phyloP scores from a whole-genome alignment of 2,797 vertebrate genomes.

The Delichon dasypus region DNA sequence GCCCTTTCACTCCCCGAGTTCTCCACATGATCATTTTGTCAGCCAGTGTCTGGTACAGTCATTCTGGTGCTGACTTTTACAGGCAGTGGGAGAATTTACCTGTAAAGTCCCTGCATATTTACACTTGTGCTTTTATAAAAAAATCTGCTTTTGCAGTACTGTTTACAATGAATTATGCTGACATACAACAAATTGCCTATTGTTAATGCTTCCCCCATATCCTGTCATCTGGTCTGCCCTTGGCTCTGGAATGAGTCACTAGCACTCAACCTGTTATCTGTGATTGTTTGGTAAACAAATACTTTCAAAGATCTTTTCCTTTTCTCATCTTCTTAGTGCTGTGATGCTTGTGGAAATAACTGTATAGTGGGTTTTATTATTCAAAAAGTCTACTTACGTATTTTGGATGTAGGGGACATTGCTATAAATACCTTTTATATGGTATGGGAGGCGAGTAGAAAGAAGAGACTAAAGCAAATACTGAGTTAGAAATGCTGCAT shows the following conservation, averaged over 20 bases:
- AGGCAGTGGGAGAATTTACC: background rate
- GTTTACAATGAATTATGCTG: background rate
- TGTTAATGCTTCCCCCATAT: background rate
- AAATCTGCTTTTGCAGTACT: background rate
- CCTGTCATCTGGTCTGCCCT: slow-evolving; percentile 1
- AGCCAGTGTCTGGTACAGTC: background rate
- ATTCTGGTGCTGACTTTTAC: background rate
- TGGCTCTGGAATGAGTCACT: background rate
- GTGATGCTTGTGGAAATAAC: background rate
- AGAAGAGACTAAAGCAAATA: background rate
- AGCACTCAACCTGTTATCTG: background rate
- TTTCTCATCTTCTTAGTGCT: background rate
- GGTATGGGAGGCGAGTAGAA: background rate
- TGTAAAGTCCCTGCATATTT: background rate
- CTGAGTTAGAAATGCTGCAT: background rate
- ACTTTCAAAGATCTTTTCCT: background rate
- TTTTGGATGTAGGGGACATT: background rate
- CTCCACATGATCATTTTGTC: background rate
- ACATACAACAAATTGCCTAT: background rate
- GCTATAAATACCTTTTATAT: background rate
- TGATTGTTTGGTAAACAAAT: background rate
- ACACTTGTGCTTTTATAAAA: background rate
- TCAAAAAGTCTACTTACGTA: background rate
- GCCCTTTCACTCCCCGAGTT: background rate
- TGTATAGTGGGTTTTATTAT: background rate